Base-by-base conservation (phyloP, 2,888 invertebrate genomes). In the Palloptera scutellata region DNA sequence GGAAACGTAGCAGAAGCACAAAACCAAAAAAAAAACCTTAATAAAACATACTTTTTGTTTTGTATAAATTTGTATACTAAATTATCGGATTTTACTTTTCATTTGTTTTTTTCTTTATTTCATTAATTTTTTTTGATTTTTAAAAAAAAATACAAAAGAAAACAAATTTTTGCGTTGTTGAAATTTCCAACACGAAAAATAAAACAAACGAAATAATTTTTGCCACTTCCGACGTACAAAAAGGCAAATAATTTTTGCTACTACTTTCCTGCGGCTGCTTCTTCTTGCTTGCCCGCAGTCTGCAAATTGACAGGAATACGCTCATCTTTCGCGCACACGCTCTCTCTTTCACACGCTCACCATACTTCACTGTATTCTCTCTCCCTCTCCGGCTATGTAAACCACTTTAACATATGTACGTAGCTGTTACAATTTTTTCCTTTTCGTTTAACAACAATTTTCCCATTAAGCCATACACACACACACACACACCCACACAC, bases 181-280 rank as follows among this genome's bases (percentile, higher is more conserved):
- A 70, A 70, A 59, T 70, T 57, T 68, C 63, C 58, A 65, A 63
- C 58, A 61, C 64, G 66, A 70, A 68, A 71, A 70, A 58, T 68
- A 69, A 72, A 72, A 69, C 54, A 72, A 72, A 72, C 67, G 65
- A 67, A 70, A 67, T 58, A 67, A 67, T 61, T 69, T 70, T 67
- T 61, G 67, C 69, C 67, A 72, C 70, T 70, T 70, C 69, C 70
- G 69, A 69, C 68, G 68, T 60, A 65, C 64, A 65, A 66, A 62
- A 67, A 60, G 60, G 64, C 67, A 53, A 69, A 71, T 54, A 67
- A 54, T 67, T 66, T 67, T 68, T 54, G 64, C 51, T 64, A 64
- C 55, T 45, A 54, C 55, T 41, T 58, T 64, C 42, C 58, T 42
- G 59, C n/a, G n/a, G n/a, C 64, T 59, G 30, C 20, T 42, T 58